phyloP scores from a whole-genome alignment of 2,888 invertebrate genomes.

The Pyrrhia umbra region DNA sequence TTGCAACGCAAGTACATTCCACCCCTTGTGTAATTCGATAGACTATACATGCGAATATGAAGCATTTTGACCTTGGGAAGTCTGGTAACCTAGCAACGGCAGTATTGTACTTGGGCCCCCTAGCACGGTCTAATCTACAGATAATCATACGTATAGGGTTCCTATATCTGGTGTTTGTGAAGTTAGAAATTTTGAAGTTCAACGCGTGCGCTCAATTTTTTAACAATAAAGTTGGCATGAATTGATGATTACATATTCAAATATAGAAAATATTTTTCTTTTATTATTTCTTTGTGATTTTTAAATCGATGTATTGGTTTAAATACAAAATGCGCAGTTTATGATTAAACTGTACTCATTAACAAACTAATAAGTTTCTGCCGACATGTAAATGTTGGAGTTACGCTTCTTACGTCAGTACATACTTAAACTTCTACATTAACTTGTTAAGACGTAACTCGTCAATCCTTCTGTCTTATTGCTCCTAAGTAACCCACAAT shows the following conservation, averaged over 20 bases:
- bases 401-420: background rate
- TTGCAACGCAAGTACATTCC: slow-evolving; percentile 63
- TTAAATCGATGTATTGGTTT: no score
- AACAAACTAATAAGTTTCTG: no score
- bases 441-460: background rate
- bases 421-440: background rate
- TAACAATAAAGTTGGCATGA: background rate
- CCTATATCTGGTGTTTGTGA: slow-evolving; percentile 76
- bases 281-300: no score
- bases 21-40: slow-evolving; percentile 80
- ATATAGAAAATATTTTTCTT: rapidly evolving
- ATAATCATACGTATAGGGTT: slow-evolving; percentile 85
- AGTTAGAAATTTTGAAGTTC: slow-evolving; percentile 72
- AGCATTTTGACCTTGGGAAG: slow-evolving; percentile 86
- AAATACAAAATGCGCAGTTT: no score
- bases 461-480: background rate
- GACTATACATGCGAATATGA: slow-evolving; percentile 79
- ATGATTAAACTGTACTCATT: no score
- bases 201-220: slow-evolving; percentile 35
- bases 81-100: slow-evolving; percentile 87
- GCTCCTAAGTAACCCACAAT: background rate
- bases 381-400: no score
- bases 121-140: slow-evolving; percentile 80
- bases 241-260: background rate
- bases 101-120: slow-evolving; percentile 83